These are phyloP conservation scores for Pithecia hirsuta DNA, from an alignment of 2,797 vertebrate species.

Conservation along the genomic window DNA sequence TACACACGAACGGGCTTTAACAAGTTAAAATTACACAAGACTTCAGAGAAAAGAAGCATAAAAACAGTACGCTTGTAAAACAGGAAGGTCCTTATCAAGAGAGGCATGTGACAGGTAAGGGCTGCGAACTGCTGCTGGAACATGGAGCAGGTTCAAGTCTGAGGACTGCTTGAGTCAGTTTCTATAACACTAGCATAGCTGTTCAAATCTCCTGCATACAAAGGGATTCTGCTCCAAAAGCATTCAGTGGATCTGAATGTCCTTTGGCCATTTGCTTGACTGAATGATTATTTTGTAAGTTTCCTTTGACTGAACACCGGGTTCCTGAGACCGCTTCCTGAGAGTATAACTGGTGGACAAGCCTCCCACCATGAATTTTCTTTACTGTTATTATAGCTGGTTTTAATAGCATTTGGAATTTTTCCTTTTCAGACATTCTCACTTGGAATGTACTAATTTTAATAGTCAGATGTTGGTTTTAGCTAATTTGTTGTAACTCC, in stretches of 20 bases:
- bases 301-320: background rate
- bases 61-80: background rate
- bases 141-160: background rate
- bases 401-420: conserved; percentile 44
- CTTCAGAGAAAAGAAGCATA: background rate
- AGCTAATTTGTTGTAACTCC: background rate
- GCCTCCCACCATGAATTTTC: background rate
- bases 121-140: background rate
- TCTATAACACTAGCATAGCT: background rate
- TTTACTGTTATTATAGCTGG: conserved; percentile 31
- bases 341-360: background rate
- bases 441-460: conserved; percentile 12
- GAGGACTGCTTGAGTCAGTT: background rate
- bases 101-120: background rate
- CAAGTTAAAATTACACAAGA: background rate
- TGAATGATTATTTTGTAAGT: background rate
- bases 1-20: background rate
- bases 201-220: background rate
- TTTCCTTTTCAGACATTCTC: conserved; percentile 26
- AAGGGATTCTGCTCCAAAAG: background rate
- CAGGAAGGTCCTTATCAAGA: background rate
- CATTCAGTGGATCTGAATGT: background rate
- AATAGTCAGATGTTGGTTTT: conserved; percentile 23
- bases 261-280: background rate
- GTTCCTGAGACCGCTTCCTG: background rate